Percentiles rank a stretch among this genome's conserved stretches.
These are phyloP conservation scores for Mustela nigripes DNA, from an alignment of 2,113 vertebrate species.

Conservation along the genomic window DNA sequence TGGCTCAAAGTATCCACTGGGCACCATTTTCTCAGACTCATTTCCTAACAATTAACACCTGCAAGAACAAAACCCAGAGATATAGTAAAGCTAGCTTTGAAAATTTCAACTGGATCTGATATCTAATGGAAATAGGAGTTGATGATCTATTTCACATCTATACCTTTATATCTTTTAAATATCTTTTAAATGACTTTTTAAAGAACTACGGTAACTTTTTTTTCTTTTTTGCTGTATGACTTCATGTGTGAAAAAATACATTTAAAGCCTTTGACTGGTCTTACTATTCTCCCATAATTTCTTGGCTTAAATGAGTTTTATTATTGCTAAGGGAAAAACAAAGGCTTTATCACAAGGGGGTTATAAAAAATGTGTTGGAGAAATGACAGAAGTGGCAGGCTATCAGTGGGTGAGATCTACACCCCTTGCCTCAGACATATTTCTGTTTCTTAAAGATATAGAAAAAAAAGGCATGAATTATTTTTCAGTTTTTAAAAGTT, in stretches of 20 bases:
- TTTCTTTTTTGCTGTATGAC: neutral
- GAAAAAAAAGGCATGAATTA: neutral
- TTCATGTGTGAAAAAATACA: neutral
- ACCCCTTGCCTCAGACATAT: neutral
- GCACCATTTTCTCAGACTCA: neutral
- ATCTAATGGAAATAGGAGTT: neutral
- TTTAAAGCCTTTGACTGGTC: neutral
- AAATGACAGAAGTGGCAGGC: neutral
- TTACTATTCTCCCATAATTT: neutral
- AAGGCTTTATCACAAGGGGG: neutral
- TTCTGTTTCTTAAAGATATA: neutral
- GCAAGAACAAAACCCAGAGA: neutral
- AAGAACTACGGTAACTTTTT: neutral
- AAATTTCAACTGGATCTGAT: neutral
- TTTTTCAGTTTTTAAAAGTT: slow-evolving; percentile 34
- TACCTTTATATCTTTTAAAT: neutral
- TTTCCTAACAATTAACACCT: neutral
- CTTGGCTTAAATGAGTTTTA: slow-evolving; percentile 3
- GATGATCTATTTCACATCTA: neutral
- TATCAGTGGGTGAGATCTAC: neutral
- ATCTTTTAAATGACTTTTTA: neutral
- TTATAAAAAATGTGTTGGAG: neutral
- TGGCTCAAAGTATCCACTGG: neutral
- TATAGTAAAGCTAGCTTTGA: neutral
- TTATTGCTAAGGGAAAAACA: neutral